Percentiles rank a stretch among this genome's conserved stretches.
phyloP scores from a whole-genome alignment of 2,113 vertebrate genomes.

The Brachirus orientalis region DNA sequence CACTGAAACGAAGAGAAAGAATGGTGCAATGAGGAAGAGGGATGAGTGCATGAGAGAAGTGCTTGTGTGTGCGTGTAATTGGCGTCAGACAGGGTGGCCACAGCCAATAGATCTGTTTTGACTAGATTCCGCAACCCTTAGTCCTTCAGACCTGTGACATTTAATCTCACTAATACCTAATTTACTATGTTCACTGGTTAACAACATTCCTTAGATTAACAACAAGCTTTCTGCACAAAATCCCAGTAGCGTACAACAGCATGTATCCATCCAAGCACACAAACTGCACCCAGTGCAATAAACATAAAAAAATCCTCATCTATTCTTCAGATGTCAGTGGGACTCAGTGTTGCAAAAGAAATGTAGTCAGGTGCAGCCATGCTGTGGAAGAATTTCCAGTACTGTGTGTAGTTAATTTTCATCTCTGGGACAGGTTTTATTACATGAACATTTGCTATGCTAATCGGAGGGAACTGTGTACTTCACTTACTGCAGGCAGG shows the following conservation, averaged over 20 bases:
- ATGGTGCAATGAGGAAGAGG: slow-evolving; percentile 13
- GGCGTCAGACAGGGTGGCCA: slow-evolving; percentile 56
- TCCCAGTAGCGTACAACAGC: slow-evolving; percentile 33
- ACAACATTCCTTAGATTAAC: slow-evolving; percentile 77
- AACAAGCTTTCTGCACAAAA: slow-evolving; percentile 54
- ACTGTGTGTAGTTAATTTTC: slow-evolving; percentile 9
- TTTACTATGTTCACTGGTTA: slow-evolving; percentile 75
- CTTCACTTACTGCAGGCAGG: slow-evolving; percentile 34
- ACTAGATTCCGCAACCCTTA: slow-evolving; percentile 71
- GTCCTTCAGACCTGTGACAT: slow-evolving; percentile 78
- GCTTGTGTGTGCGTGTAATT: slow-evolving; percentile 16
- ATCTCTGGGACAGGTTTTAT: slow-evolving; percentile 35
- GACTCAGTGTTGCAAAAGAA: neutral
- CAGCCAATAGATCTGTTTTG: slow-evolving; percentile 71
- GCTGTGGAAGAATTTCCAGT: slow-evolving; percentile 4
- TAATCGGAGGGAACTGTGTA: slow-evolving; percentile 50
- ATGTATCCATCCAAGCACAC: slow-evolving; percentile 35
- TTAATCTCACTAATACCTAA: slow-evolving; percentile 75
- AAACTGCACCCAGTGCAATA: slow-evolving; percentile 25
- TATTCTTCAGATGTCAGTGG: slow-evolving; percentile 4
- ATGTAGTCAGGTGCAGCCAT: neutral
- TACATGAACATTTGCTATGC: slow-evolving; percentile 62
- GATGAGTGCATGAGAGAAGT: slow-evolving; percentile 5
- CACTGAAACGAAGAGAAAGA: slow-evolving; percentile 28
- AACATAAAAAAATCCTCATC: slow-evolving; percentile 25